Conservation (phyloP, 2,113 vertebrate species). For the Alosa alosa region DNA sequence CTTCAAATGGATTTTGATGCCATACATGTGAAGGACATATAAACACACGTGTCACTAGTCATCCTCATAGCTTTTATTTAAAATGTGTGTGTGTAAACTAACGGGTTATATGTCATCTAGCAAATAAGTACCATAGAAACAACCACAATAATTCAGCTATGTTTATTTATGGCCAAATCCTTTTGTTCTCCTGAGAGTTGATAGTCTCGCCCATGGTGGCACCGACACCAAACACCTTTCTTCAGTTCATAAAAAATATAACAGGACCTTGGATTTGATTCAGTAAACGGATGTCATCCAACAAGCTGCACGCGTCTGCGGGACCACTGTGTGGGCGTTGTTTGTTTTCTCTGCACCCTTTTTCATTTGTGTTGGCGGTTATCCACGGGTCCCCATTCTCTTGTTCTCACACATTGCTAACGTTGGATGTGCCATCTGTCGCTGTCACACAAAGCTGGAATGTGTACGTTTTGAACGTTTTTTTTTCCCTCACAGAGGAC, state of each 20-base stretch:
- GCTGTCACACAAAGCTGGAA: background rate
- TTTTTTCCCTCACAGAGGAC: background rate
- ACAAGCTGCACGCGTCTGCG: background rate
- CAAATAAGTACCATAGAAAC: no score
- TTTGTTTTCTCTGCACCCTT: background rate
- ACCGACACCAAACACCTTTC: background rate
- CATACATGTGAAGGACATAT: no score
- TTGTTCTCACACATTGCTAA: constrained; percentile 18
- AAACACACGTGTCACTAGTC: no score
- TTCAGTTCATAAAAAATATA: background rate
- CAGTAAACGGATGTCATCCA: background rate
- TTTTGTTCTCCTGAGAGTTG: background rate
- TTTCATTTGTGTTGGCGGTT: background rate
- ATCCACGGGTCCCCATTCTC: background rate
- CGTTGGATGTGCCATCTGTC: background rate
- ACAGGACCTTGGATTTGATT: background rate
- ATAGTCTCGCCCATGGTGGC: background rate
- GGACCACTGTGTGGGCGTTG: background rate
- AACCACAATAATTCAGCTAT: background rate
- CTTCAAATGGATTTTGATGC: no score
- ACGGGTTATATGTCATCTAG: no score
- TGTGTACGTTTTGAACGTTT: background rate
- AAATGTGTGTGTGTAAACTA: no score
- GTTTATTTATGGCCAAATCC: background rate
- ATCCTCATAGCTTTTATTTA: no score